A percentile compares a stretch with the other conserved stretches of the same genome.
phyloP scores from a whole-genome alignment of 2,113 vertebrate species.

The Anser cygnoides region DNA sequence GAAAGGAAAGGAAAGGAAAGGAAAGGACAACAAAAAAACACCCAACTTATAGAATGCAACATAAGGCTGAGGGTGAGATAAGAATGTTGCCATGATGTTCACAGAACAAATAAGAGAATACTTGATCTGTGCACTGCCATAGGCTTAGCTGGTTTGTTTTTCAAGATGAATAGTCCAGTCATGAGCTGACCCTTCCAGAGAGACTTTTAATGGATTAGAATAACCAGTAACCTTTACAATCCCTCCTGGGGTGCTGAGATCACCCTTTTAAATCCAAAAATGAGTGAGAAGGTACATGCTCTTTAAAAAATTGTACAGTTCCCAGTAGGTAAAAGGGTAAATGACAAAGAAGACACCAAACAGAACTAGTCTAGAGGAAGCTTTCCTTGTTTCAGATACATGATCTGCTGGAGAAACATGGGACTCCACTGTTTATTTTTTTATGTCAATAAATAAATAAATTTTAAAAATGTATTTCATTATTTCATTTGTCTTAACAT shows the following conservation, averaged over 20 bases:
- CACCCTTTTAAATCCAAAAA: not conserved
- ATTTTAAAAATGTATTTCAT: rapidly evolving
- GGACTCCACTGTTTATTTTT: not conserved
- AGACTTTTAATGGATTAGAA: not conserved
- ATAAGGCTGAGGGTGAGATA: not conserved
- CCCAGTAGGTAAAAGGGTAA: not conserved
- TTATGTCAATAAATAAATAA: not conserved
- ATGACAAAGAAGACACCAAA: not conserved
- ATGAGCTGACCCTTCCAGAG: not conserved
- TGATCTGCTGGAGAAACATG: not conserved
- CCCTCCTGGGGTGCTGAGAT: not conserved
- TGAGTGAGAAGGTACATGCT: rapidly evolving
- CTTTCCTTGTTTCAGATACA: not conserved
- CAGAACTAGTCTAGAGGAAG: not conserved
- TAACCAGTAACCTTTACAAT: not conserved
- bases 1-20: not conserved
- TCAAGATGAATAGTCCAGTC: not conserved
- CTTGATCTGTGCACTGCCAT: not conserved
- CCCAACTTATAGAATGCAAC: not conserved
- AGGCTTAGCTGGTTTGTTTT: not conserved
- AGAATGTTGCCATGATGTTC: rapidly evolving
- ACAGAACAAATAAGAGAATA: not conserved
- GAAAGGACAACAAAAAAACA: not conserved
- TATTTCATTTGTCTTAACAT: not conserved
- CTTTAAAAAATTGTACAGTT: not conserved